A percentile compares a stretch with the other conserved stretches of the same genome.
phyloP scores from a whole-genome alignment of 2,888 invertebrate species.

The Apodemia mormo region DNA sequence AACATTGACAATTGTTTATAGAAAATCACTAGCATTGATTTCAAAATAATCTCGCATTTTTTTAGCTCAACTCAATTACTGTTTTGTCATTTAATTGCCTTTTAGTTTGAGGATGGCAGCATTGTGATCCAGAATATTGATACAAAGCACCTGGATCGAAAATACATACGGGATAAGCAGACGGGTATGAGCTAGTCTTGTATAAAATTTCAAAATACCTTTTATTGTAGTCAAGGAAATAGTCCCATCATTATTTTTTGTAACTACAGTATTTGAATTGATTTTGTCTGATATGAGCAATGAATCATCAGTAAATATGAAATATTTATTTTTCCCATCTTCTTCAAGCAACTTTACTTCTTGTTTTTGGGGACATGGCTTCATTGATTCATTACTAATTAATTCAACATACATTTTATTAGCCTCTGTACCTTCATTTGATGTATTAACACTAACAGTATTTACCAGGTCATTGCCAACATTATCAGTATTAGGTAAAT shows the following conservation, averaged over 20 bases:
- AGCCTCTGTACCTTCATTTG: constrained; percentile 38
- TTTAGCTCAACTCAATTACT: too few species aligned
- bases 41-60: too few species aligned
- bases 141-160: too few species aligned
- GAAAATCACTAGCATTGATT: too few species aligned
- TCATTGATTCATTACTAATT: constrained; percentile 49
- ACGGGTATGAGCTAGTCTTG: too few species aligned
- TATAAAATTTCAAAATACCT: constrained; percentile 46
- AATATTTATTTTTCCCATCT: constrained; percentile 55
- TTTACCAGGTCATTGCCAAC: not conserved
- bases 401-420: constrained; percentile 62
- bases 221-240: constrained; percentile 62
- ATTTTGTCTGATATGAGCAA: constrained; percentile 40
- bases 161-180: too few species aligned
- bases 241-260: constrained; percentile 70
- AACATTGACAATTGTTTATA: too few species aligned
- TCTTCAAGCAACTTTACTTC: constrained; percentile 60
- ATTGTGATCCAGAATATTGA: too few species aligned
- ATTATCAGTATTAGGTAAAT: constrained; percentile 7
- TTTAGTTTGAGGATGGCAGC: too few species aligned
- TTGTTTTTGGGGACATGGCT: constrained; percentile 52
- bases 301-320: constrained; percentile 54
- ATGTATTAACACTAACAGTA: constrained; percentile 20
- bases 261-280: constrained; percentile 49
- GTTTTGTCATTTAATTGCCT: too few species aligned